Evolutionary conservation across 2,113 vertebrate species (phyloP).

Genomic region (Anhinga rufa): DNA sequence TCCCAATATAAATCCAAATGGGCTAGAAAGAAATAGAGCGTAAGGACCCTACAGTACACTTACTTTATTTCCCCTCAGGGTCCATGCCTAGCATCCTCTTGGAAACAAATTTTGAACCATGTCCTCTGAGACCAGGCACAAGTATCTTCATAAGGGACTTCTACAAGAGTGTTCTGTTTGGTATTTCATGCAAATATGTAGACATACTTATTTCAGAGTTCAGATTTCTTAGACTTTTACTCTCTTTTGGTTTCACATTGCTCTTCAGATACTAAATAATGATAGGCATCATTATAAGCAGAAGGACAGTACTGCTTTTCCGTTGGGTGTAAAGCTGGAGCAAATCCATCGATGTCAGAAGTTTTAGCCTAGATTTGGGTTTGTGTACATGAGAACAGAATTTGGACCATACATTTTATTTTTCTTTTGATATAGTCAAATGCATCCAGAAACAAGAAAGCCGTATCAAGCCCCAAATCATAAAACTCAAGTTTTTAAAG

Average conservation of each 20-base stretch:
- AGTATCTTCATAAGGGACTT: neutral
- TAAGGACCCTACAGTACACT: neutral
- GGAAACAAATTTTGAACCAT: neutral
- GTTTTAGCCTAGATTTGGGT: slow-evolving; percentile 3
- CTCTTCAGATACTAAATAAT: neutral
- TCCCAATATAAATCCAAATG: neutral
- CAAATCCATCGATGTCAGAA: neutral
- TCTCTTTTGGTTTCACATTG: neutral
- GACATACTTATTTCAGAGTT: neutral
- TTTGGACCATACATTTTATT: neutral
- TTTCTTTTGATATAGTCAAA: slow-evolving; percentile 32
- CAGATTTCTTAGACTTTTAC: neutral
- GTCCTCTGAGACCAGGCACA: neutral
- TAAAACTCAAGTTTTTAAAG: slow-evolving; percentile 31
- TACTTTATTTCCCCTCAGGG: neutral
- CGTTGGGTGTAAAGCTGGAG: neutral
- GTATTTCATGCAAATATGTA: neutral
- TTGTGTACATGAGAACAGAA: neutral
- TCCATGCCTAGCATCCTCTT: neutral
- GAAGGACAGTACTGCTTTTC: neutral
- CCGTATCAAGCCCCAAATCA: slow-evolving; percentile 27
- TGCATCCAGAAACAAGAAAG: slow-evolving; percentile 25
- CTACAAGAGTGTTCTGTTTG: neutral
- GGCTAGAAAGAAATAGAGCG: neutral
- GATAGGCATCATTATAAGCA: neutral